Conservation (phyloP, 1,140 invertebrate species). For the Coenobita brevimanus region DNA sequence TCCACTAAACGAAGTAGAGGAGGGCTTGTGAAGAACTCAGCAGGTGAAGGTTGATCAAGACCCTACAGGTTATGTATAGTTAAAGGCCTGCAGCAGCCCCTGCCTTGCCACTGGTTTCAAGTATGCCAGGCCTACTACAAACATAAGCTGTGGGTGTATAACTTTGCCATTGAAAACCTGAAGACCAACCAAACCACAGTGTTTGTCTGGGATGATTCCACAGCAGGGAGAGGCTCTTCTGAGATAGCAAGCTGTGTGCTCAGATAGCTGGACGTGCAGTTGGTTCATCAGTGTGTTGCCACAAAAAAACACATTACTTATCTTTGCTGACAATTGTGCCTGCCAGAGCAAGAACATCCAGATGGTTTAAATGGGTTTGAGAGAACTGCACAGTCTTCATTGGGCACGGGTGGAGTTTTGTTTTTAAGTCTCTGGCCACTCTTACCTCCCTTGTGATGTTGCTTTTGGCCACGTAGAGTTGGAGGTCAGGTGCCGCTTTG, state of each 20-base stretch:
- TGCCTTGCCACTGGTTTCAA: not conserved
- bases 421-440: not conserved
- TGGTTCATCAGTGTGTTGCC: not conserved
- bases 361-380: not conserved
- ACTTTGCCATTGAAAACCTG: not conserved
- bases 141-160: not conserved
- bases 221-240: not conserved
- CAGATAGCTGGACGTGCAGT: not conserved
- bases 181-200: not conserved
- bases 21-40: not conserved
- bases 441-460: not conserved
- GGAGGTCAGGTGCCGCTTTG: not conserved
- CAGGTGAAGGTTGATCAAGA: not conserved
- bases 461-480: too few relatives aligned
- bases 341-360: not conserved
- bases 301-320: not conserved
- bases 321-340: not conserved
- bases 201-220: not conserved
- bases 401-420: not conserved
- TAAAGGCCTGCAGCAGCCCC: too few relatives aligned
- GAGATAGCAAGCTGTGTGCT: not conserved
- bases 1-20: not conserved
- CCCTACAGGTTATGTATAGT: not conserved
- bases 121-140: constrained; percentile 5
- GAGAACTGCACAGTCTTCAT: not conserved